phyloP scores from a whole-genome alignment of 2,113 vertebrate species.

The Spheniscus mendiculus region DNA sequence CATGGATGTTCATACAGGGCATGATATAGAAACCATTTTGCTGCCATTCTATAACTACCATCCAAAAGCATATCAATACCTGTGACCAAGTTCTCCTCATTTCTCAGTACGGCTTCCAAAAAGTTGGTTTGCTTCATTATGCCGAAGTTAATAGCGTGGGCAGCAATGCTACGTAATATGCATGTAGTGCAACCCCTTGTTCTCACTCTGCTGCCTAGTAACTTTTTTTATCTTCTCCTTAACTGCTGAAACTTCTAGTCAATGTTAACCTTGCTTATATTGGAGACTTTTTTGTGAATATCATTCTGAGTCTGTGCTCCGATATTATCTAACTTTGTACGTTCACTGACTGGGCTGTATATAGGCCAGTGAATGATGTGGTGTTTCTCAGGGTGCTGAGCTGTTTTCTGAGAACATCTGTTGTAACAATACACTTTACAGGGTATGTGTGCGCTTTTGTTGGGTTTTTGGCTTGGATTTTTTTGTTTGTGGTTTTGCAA shows the following conservation, averaged over 20 bases:
- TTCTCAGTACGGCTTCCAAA: not conserved
- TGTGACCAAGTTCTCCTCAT: not conserved
- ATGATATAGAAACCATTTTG: not conserved
- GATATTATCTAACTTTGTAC: not conserved
- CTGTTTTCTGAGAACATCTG: not conserved
- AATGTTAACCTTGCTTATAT: not conserved
- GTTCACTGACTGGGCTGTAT: not conserved
- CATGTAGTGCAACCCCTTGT: too few species aligned
- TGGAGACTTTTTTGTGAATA: not conserved
- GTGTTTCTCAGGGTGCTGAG: not conserved
- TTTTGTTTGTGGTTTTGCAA: not conserved
- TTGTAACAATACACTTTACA: not conserved
- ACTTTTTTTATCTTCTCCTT: not conserved
- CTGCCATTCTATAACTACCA: not conserved
- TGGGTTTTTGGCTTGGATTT: not conserved
- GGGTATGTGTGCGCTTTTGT: not conserved
- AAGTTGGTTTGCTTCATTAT: not conserved
- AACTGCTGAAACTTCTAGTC: not conserved
- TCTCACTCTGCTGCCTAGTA: not conserved
- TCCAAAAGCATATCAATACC: not conserved
- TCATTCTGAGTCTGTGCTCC: not conserved
- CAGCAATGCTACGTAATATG: accelerated
- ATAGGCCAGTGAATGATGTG: not conserved
- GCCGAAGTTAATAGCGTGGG: too few species aligned
- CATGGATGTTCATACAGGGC: accelerated